Base-by-base conservation (phyloP, 1,140 invertebrate genomes). In the Drosophila tani region DNA sequence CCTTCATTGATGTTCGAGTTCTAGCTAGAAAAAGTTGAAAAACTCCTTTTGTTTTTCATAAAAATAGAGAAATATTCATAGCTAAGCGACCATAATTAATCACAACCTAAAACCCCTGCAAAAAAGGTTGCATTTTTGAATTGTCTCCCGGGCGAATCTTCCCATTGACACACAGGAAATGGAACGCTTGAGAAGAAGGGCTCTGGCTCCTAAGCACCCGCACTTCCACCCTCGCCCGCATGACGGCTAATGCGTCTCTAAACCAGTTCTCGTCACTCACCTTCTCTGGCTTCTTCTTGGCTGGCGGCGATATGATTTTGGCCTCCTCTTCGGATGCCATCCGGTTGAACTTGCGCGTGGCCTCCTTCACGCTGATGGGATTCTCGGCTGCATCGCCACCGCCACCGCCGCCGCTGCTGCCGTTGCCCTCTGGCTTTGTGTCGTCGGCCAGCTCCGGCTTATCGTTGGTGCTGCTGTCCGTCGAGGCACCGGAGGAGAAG, bases 261-360 rank as follows among this genome's bases (percentile, higher is more conserved):
- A 86, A 82, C 76, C 75, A 68, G 83, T 77, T 85, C 56, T 55
- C 24, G 24, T 32, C 17, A 81, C 88, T 65, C 78, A 92, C 95
- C 95, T 95, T 96, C 67, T 96, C 95, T 60, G 93, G 92, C 79
- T 94, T 94, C 93, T 95, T 95, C 92, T 95, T 95, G 66, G 92
- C 87, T 46, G 93, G 94, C 47, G 93, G 94, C 81, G 94, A 95
- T 41, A 94, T 87, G 8, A 96, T 93, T 76, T 90, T 91, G 15
- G 92, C 91, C 64, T 97, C 96, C 82, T 95, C 95, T 80, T 97
- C 96, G 7, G 96, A 97, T 56, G 97, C 97, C 94, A 98, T 96
- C 81, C 96, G 95, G 93, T 99, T 98, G 92, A 99, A 98, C 92
- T 97, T 97, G 93, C 98, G 96, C 85, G 97, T 98, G 71, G 97